phyloP scores from a whole-genome alignment of 2,113 vertebrate genomes.

The Delphinus delphis region DNA sequence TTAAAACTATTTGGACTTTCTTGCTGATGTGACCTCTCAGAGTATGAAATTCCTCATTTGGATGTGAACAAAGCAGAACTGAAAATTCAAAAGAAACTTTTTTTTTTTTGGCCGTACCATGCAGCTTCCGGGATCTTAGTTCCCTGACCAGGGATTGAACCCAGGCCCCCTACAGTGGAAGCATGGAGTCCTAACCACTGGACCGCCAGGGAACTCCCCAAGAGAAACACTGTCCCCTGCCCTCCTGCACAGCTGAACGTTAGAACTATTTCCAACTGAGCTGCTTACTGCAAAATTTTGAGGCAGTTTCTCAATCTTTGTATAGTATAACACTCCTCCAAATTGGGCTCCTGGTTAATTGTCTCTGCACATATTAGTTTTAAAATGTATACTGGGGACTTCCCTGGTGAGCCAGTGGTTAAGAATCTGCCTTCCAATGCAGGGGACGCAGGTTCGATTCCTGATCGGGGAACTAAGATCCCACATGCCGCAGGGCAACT shows the following conservation, averaged over 20 bases:
- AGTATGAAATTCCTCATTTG: neutral
- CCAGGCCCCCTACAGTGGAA: neutral
- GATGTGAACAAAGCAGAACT: neutral
- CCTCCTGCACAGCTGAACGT: neutral
- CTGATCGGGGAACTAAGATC: no score
- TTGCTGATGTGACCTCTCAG: neutral
- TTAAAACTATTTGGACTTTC: neutral
- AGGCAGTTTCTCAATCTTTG: neutral
- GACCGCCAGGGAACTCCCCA: neutral
- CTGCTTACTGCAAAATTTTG: neutral
- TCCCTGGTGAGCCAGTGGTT: no score
- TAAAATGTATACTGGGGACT: neutral
- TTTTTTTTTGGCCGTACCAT: neutral
- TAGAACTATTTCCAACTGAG: neutral
- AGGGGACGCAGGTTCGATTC: no score
- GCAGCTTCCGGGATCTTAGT: neutral
- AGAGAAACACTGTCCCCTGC: neutral
- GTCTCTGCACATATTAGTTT: neutral
- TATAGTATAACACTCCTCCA: neutral
- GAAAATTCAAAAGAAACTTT: neutral
- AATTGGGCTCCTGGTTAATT: neutral
- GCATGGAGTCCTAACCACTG: neutral
- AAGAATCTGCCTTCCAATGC: no score
- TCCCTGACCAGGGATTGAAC: neutral
- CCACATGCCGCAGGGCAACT: no score